Evolutionary conservation across 2,888 invertebrate species (phyloP).

Genomic region (Vesta saturnalis): DNA sequence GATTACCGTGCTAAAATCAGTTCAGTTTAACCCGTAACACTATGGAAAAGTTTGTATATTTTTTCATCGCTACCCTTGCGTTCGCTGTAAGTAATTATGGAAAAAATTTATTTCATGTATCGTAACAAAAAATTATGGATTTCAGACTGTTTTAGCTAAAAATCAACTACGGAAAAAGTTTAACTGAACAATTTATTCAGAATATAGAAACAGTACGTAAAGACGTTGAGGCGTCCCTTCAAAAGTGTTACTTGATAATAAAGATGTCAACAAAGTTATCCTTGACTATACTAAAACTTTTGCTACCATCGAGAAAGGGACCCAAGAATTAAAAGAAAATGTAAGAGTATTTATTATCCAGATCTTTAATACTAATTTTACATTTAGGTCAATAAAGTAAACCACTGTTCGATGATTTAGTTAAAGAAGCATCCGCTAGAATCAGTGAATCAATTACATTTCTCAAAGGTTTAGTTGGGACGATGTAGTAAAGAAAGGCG

Average conservation of each 20-base stretch:
- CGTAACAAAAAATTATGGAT: too few relatives aligned
- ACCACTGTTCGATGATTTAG: neutral
- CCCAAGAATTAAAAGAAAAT: neutral
- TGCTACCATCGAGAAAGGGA: neutral
- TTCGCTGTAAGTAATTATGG: neutral
- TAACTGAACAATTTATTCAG: neutral
- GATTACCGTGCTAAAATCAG: too few relatives aligned
- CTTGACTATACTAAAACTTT: neutral
- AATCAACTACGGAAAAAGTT: neutral
- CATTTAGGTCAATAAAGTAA: neutral
- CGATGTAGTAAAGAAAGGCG: neutral
- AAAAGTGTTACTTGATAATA: neutral
- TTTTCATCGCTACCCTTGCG: neutral
- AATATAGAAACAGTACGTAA: neutral
- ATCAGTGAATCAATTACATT: neutral
- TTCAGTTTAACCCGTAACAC: too few relatives aligned
- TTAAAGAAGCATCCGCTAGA: neutral
- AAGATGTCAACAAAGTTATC: neutral
- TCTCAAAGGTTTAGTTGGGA: neutral
- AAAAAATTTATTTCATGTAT: neutral
- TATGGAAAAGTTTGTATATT: neutral
- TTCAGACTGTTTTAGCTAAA: neutral
- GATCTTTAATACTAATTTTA: neutral
- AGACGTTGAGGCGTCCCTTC: neutral
- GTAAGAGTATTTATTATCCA: neutral